A percentile compares a stretch with the other conserved stretches of the same genome.
These are phyloP conservation scores for Xenopus borealis DNA, from an alignment of 2,113 vertebrate species.

Conservation along the genomic window DNA sequence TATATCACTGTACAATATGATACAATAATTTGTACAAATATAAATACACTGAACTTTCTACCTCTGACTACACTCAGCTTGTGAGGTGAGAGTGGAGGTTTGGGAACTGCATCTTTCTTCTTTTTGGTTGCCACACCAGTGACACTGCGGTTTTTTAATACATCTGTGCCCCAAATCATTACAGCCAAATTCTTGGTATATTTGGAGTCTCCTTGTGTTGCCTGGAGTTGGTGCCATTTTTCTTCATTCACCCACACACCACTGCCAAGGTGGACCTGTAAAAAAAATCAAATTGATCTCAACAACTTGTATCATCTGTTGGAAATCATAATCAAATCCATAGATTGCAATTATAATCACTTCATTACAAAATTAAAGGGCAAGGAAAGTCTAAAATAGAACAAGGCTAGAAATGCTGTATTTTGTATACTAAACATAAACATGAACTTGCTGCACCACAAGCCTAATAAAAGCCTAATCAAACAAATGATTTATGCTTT, in stretches of 20 bases:
- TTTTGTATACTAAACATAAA: too few relatives aligned
- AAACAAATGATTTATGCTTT: too few relatives aligned
- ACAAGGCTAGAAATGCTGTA: too few relatives aligned
- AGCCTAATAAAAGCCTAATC: too few relatives aligned
- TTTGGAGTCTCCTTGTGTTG: conserved; percentile 98
- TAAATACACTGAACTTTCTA: conserved; percentile 55
- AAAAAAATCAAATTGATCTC: conserved; percentile 29
- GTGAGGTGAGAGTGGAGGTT: conserved; percentile 95
- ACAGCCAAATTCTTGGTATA: conserved; percentile 99
- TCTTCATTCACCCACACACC: conserved; percentile 98
- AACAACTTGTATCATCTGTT: too few relatives aligned
- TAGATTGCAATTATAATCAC: too few relatives aligned
- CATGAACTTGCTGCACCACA: too few relatives aligned
- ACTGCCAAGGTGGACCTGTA: conserved; percentile 93
- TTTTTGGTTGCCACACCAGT: conserved; percentile 98
- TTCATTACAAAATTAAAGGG: too few relatives aligned
- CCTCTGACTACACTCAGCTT: conserved; percentile 98
- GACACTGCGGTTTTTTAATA: conserved; percentile 97
- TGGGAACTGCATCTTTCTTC: conserved; percentile 97
- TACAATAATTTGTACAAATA: too few relatives aligned
- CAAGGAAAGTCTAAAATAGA: too few relatives aligned
- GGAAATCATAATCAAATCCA: too few relatives aligned
- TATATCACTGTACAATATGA: too few relatives aligned
- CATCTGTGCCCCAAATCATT: conserved; percentile 99
- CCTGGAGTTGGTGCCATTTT: conserved; percentile 97